A percentile compares a stretch with the other conserved stretches of the same genome.
Evolutionary conservation across 1,140 invertebrate genomes (phyloP).

Genomic region (Drosophila sturtevanti): DNA sequence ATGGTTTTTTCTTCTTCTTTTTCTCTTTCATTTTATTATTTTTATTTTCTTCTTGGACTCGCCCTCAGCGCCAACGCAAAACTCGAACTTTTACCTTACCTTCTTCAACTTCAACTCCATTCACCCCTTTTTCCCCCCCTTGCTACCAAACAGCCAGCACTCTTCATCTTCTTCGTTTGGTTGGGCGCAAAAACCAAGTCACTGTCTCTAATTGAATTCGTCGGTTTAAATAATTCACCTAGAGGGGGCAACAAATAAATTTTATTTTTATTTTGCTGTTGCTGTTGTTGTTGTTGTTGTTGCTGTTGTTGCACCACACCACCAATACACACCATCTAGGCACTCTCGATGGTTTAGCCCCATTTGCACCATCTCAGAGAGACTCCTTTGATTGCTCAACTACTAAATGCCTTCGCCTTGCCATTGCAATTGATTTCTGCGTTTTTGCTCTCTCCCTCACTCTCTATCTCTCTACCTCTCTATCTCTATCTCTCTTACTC

Average conservation of each 20-base stretch:
- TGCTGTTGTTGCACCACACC: background rate
- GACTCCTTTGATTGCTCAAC: constrained; percentile 53
- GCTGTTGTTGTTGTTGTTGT: constrained; percentile 10
- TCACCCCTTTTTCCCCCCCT: background rate
- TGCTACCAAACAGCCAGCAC: too few species aligned
- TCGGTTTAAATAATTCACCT: constrained; percentile 83
- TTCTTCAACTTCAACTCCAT: constrained; percentile 7
- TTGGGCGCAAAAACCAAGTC: constrained; percentile 78
- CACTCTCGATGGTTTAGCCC: constrained; percentile 11
- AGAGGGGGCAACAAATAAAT: constrained; percentile 78
- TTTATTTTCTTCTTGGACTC: constrained; percentile 46
- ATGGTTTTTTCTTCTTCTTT: background rate
- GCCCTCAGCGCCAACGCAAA: constrained; percentile 78
- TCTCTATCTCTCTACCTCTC: background rate
- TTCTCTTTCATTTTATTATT: constrained; percentile 22
- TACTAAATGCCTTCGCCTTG: constrained; percentile 64
- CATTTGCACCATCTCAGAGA: constrained; percentile 36
- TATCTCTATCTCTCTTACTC: background rate
- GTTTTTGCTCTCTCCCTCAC: constrained; percentile 28
- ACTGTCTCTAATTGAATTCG: constrained; percentile 83
- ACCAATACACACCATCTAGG: background rate
- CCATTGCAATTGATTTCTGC: constrained; percentile 71
- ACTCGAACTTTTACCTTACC: constrained; percentile 40
- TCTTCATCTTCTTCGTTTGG: constrained; percentile 22
- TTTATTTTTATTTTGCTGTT: constrained; percentile 38